Percentiles rank a stretch among this genome's conserved stretches.
These are phyloP conservation scores for Aporrectodea caliginosa DNA, from an alignment of 1,140 invertebrate species.

Conservation along the genomic window DNA sequence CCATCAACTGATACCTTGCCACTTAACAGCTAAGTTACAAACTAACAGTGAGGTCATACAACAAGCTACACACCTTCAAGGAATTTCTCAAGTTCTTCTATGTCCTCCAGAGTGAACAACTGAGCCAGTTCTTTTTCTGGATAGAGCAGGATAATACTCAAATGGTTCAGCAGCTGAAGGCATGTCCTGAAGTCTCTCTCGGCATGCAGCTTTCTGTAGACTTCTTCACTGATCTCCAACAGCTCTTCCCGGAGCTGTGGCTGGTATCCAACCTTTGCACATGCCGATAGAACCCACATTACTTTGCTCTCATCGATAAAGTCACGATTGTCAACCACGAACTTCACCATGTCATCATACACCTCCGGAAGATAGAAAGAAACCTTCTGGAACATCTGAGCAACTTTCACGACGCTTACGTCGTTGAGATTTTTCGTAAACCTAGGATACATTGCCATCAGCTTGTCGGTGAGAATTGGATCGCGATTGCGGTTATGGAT, in stretches of 20 bases:
- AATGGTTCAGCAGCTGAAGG: too few relatives aligned
- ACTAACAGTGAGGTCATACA: too few relatives aligned
- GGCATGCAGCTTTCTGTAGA: neutral
- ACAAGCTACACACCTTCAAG: too few relatives aligned
- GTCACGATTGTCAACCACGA: neutral
- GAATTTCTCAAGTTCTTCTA: too few relatives aligned
- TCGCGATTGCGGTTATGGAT: slow-evolving; percentile 15
- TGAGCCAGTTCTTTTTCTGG: too few relatives aligned
- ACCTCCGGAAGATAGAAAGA: neutral
- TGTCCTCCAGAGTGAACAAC: too few relatives aligned
- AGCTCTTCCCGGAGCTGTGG: slow-evolving; percentile 2
- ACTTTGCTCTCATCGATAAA: neutral
- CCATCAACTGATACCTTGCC: too few relatives aligned
- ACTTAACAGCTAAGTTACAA: too few relatives aligned
- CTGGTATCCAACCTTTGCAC: slow-evolving; percentile 13
- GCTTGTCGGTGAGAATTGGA: neutral
- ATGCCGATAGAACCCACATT: neutral
- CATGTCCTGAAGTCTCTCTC: neutral
- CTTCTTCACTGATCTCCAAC: neutral
- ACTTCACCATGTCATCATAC: slow-evolving; percentile 11
- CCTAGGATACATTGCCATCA: neutral
- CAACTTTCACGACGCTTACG: neutral
- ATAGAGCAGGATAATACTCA: too few relatives aligned
- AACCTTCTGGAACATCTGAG: neutral
- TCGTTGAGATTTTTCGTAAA: neutral